Evolutionary conservation across 2,113 vertebrate genomes (phyloP).

Genomic region (Nettapus auritus): DNA sequence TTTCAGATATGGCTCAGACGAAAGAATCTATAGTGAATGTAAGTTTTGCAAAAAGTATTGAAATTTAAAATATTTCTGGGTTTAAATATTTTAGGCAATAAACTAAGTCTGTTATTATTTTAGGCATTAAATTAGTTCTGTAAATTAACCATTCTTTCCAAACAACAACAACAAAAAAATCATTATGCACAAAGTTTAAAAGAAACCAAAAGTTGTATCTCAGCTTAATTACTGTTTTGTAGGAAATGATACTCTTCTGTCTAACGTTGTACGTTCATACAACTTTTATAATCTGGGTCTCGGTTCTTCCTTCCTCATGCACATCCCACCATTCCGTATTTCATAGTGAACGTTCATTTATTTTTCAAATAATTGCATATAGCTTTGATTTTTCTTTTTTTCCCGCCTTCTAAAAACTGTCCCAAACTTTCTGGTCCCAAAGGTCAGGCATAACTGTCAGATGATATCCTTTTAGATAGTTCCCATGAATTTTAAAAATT

Average conservation of each 20-base stretch:
- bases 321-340: not conserved
- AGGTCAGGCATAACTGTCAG: not conserved
- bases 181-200: not conserved
- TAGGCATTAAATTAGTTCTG: not conserved
- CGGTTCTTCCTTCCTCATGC: not conserved
- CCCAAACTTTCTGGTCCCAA: not conserved
- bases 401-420: not conserved
- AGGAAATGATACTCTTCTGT: not conserved
- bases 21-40: slow-evolving; percentile 96
- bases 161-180: not conserved
- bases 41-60: slow-evolving; percentile 63
- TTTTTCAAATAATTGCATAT: not conserved
- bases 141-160: not conserved
- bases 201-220: not conserved
- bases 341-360: not conserved
- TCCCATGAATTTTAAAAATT: not conserved
- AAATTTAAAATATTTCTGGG: not conserved
- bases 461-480: not conserved
- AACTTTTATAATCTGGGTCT: not conserved
- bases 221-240: not conserved
- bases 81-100: not conserved
- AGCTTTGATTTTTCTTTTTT: not conserved
- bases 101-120: not conserved
- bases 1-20: slow-evolving; percentile 96
- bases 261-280: not conserved